Evolutionary conservation across 2,113 vertebrate genomes (phyloP), one percentile per base, ranked within the genome.

Genomic region (Galeopterus variegatus): DNA sequence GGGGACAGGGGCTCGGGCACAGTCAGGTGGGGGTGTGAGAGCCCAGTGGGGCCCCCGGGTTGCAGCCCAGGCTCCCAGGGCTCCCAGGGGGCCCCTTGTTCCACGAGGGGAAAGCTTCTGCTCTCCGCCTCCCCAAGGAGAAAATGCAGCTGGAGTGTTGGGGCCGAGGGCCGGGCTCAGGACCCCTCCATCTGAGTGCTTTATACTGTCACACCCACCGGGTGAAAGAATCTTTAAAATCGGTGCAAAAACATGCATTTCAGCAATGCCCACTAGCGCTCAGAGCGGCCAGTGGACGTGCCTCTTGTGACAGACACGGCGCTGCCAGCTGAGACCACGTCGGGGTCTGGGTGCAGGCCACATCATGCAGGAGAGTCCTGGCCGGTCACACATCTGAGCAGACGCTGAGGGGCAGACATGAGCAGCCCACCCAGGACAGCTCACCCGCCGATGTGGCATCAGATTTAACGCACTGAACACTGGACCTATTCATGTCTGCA

Each of bases 321-420:
- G 33, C 7, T n/a, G 33, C 33, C 33, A 4, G 62, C 10, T 11
- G 9, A 0, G 3, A 9, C 1, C 6, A 0, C 8, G 33, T 17
- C 0, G 8, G 18, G 33, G 67, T 8, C 65, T 36, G 9, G n/a
- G 67, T 41, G 41, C 41, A 4, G 4, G 41, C 41, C 41, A 4
- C 41, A 4, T 41, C 65, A 18, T 6, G 31, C 65, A 1, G 8
- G 33, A 4, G 1, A 1, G 1, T 41, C 33, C 17, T 0, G 24
- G 33, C 65, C 65, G 1, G 33, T 18, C n/a, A 21, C 8, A 2
- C n/a, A n/a, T 36, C 67, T 33, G 33, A 21, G 90, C 2, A 56
- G 36, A 31, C 73, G 0, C 45, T 82, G 24, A 17, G 7, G 2
- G 18, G 36, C 84, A 64, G 90, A 41, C 41, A 41, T 41, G 48